Evolutionary conservation across 2,113 vertebrate species (phyloP).

Genomic region (Lampris incognitus): DNA sequence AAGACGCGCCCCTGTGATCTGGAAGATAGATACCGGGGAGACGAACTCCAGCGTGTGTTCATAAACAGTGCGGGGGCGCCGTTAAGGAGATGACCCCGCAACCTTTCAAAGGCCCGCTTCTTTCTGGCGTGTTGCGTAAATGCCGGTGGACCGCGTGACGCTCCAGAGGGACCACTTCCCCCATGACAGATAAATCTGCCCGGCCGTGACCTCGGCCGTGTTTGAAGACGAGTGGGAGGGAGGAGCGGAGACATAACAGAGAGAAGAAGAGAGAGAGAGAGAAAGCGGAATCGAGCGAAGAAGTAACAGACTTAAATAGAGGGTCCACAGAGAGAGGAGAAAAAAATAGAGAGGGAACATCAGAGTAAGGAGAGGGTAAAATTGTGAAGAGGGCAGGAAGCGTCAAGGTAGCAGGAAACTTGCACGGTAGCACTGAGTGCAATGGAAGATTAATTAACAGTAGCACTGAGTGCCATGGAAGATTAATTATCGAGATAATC

Average conservation of each 20-base stretch:
- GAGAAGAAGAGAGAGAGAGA: not conserved
- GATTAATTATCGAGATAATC: no score
- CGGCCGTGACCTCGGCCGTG: not conserved
- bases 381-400: no score
- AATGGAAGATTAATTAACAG: no score
- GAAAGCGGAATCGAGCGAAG: not conserved
- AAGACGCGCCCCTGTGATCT: slow-evolving; percentile 7
- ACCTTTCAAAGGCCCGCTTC: not conserved
- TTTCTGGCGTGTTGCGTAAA: not conserved
- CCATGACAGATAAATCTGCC: no score
- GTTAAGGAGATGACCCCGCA: slow-evolving; percentile 19
- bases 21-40: slow-evolving; percentile 16
- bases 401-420: no score
- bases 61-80: no score
- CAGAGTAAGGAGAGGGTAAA: no score
- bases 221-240: not conserved
- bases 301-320: not conserved
- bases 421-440: no score
- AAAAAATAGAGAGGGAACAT: not conserved
- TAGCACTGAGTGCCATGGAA: no score
- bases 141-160: not conserved
- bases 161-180: not conserved
- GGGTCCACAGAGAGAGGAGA: not conserved
- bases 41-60: not conserved
- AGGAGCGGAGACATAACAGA: no score